Conservation (phyloP, 2,797 vertebrate species). For the Mormyrus proboscirostris region DNA sequence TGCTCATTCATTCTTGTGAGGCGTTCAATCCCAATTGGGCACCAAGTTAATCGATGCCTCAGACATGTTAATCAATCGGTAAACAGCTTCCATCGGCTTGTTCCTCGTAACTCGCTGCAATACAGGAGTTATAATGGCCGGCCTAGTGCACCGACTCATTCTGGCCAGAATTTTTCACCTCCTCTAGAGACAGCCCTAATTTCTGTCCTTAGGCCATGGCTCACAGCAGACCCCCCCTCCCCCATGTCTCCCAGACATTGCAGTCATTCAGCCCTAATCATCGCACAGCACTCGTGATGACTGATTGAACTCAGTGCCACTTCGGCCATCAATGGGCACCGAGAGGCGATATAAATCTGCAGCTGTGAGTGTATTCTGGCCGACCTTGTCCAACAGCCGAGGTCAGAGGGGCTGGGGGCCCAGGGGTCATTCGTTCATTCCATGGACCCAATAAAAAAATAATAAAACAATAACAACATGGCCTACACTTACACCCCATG, state of each 20-base stretch:
- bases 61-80: conserved; percentile 61
- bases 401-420: conserved; percentile 33
- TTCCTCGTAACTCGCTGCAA: conserved; percentile 18
- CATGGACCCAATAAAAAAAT: conserved; percentile 31
- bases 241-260: conserved; percentile 23
- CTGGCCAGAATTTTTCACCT: not conserved
- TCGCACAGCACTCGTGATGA: conserved; percentile 38
- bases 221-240: conserved; percentile 10
- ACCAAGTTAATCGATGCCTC: conserved; percentile 57
- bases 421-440: conserved; percentile 36
- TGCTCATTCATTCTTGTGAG: conserved; percentile 51
- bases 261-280: conserved; percentile 39
- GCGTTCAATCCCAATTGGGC: conserved; percentile 47
- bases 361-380: conserved; percentile 44
- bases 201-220: conserved; percentile 36
- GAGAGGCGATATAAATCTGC: conserved; percentile 43
- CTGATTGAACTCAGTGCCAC: conserved; percentile 53
- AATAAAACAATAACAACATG: not conserved
- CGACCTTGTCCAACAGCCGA: conserved; percentile 54
- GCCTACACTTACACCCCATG: not conserved
- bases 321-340: conserved; percentile 32
- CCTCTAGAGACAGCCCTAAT: conserved; percentile 23
- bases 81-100: conserved; percentile 44
- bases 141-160: not conserved
- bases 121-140: not conserved